Percentiles rank a stretch among this genome's conserved stretches.
phyloP scores from a whole-genome alignment of 2,113 vertebrate genomes.

The Rhabdornis inornatus region DNA sequence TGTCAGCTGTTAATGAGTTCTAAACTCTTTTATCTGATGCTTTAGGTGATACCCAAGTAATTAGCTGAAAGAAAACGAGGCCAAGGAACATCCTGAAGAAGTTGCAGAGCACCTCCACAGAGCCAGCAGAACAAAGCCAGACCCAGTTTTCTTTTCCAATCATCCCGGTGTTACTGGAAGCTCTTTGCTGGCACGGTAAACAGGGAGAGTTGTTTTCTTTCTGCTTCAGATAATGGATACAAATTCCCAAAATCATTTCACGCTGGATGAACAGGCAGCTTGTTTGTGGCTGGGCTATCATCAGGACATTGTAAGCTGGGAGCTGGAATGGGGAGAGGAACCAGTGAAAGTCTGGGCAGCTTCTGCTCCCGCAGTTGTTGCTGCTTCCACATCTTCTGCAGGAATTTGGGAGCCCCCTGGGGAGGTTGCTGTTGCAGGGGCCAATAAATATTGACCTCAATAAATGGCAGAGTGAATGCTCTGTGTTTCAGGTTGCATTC shows the following conservation, averaged over 20 bases:
- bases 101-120: background rate
- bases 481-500: background rate
- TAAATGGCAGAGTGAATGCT: background rate
- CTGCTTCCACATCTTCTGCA: background rate
- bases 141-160: background rate
- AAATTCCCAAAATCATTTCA: conserved; percentile 47
- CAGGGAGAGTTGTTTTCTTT: background rate
- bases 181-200: background rate
- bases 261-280: conserved; percentile 7
- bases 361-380: background rate
- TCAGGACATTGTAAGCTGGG: background rate
- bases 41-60: background rate
- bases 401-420: background rate
- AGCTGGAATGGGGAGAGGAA: background rate
- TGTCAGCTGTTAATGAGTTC: background rate
- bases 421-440: background rate
- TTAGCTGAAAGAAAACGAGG: background rate
- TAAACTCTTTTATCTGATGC: background rate
- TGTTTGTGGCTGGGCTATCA: background rate
- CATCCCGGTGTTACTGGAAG: background rate
- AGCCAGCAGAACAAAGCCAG: background rate
- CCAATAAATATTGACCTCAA: background rate
- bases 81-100: background rate
- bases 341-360: background rate
- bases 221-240: background rate